These are phyloP conservation scores for Bombycilla garrulus DNA, from an alignment of 2,113 vertebrate species.

Conservation along the genomic window DNA sequence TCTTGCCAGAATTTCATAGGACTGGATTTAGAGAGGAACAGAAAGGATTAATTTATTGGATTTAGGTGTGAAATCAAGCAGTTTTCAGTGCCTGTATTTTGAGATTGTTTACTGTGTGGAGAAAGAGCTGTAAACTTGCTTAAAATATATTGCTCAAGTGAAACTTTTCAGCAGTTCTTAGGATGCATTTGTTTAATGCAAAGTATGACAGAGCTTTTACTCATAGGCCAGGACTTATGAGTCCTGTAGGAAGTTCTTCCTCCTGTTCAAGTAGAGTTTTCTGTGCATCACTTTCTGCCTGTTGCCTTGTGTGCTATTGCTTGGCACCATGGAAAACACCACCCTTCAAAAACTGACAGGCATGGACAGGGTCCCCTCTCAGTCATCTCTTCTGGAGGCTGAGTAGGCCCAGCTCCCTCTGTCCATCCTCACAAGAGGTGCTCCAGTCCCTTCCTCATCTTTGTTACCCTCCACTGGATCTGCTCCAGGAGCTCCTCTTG, in stretches of 20 bases:
- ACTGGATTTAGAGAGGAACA: not conserved
- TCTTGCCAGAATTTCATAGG: not conserved
- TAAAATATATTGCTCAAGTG: not conserved
- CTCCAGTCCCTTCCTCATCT: not conserved
- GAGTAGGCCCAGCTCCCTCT: not conserved
- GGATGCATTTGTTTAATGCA: not conserved
- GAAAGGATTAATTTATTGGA: not conserved
- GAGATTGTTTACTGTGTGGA: not conserved
- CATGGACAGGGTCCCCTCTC: not conserved
- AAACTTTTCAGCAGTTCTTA: not conserved
- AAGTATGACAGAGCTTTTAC: not conserved
- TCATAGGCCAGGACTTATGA: not conserved
- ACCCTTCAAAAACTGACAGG: not conserved
- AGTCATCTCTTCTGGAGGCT: not conserved
- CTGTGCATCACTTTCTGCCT: not conserved
- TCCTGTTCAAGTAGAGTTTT: not conserved
- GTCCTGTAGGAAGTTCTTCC: not conserved
- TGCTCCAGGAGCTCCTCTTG: not conserved
- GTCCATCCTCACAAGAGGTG: not conserved
- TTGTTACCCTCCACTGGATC: not conserved
- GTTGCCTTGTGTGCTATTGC: rapidly evolving
- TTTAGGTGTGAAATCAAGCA: not conserved
- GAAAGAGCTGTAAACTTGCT: not conserved
- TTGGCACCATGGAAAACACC: rapidly evolving
- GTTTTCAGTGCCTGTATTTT: not conserved